phyloP scores from a whole-genome alignment of 2,113 vertebrate genomes.

The Nanorana parkeri region DNA sequence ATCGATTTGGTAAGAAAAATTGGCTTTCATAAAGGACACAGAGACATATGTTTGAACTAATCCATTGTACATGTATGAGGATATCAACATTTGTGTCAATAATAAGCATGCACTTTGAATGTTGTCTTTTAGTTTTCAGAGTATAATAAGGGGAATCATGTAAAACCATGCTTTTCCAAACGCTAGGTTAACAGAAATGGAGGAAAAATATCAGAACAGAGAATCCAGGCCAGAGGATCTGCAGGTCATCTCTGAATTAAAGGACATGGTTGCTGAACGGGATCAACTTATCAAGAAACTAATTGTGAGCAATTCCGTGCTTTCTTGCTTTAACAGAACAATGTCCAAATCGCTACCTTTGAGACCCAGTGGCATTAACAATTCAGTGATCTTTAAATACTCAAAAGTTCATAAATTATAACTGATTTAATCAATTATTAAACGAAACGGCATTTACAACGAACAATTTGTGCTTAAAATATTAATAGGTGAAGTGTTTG shows the following conservation, averaged over 20 bases:
- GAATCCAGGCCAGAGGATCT: conserved; percentile 95
- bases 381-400: conserved; percentile 54
- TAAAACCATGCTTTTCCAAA: conserved; percentile 64
- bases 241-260: conserved; percentile 94
- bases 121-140: background rate
- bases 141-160: background rate
- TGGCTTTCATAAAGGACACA: no score
- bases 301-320: conserved; percentile 82
- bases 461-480: conserved; percentile 52
- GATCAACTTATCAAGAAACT: conserved; percentile 97
- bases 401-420: conserved; percentile 49
- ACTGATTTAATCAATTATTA: conserved; percentile 55
- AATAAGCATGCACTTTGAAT: no score
- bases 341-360: conserved; percentile 33
- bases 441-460: conserved; percentile 58
- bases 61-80: no score
- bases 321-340: conserved; percentile 56
- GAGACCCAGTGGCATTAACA: conserved; percentile 46
- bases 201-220: conserved; percentile 94
- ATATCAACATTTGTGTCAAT: no score
- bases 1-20: no score
- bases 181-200: conserved; percentile 92
- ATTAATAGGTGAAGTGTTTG: conserved; percentile 53
- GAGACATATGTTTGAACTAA: no score
- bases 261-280: conserved; percentile 93